Percentiles rank a stretch among this genome's conserved stretches.
These are phyloP conservation scores for Canis aureus DNA, from an alignment of 2,113 vertebrate species.

Conservation along the genomic window DNA sequence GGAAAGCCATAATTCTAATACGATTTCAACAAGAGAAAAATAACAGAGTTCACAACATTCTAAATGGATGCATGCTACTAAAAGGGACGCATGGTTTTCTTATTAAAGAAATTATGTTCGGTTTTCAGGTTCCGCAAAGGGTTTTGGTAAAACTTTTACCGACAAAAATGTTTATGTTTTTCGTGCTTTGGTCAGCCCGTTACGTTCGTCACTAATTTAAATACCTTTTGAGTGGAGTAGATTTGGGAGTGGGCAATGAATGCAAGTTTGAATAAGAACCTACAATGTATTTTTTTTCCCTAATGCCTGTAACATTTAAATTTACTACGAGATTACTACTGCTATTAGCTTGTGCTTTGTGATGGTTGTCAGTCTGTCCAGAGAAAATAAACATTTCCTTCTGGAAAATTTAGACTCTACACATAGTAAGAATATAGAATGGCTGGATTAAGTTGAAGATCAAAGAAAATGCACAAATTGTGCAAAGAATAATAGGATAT, in stretches of 20 bases:
- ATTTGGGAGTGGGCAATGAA: neutral
- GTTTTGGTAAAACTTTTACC: conserved; percentile 25
- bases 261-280: neutral
- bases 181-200: neutral
- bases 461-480: conserved; percentile 4
- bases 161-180: neutral
- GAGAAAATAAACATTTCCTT: conserved; percentile 48
- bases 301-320: neutral
- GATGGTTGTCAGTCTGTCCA: neutral
- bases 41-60: neutral
- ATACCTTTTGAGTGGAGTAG: neutral
- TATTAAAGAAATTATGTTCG: neutral
- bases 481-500: neutral
- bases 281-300: neutral
- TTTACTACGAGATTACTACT: neutral
- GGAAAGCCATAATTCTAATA: conserved; percentile 5
- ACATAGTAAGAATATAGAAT: neutral
- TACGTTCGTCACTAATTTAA: conserved; percentile 13
- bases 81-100: neutral
- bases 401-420: neutral
- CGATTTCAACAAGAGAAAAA: neutral
- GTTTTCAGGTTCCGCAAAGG: neutral
- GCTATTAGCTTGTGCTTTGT: neutral
- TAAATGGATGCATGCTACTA: neutral
- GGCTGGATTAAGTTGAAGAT: neutral